These are phyloP conservation scores for Bombus consobrinus DNA, from an alignment of 1,140 invertebrate genomes.

Conservation along the genomic window DNA sequence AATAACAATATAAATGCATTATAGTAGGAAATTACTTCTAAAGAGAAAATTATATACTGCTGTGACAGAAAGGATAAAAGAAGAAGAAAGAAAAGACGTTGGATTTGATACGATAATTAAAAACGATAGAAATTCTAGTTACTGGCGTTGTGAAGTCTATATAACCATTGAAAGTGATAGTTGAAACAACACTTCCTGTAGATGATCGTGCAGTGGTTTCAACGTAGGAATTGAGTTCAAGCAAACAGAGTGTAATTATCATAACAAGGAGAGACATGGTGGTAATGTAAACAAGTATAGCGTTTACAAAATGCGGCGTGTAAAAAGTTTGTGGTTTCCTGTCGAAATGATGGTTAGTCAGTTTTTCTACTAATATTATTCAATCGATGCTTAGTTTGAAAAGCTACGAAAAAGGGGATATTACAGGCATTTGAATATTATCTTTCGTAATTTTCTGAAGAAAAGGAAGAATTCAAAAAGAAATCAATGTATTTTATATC, in stretches of 20 bases:
- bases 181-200: slow-evolving; percentile 47
- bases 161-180: slow-evolving; percentile 45
- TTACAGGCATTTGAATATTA: no score
- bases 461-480: no score
- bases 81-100: not conserved
- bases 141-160: not conserved
- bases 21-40: not conserved
- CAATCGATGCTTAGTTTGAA: no score
- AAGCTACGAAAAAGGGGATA: no score
- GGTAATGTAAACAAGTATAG: not conserved
- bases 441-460: no score
- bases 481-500: no score
- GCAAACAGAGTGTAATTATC: not conserved
- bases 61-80: not conserved
- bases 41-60: not conserved
- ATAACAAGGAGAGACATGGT: not conserved
- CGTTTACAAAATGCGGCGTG: not conserved
- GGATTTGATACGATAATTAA: not conserved
- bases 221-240: slow-evolving; percentile 20
- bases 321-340: not conserved
- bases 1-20: not conserved
- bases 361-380: no score
- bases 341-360: not conserved
- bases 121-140: slow-evolving; percentile 20
- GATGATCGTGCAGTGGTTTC: slow-evolving; percentile 11